Conservation (phyloP, 2,888 invertebrate genomes). For the Carterocephalus palaemon region DNA sequence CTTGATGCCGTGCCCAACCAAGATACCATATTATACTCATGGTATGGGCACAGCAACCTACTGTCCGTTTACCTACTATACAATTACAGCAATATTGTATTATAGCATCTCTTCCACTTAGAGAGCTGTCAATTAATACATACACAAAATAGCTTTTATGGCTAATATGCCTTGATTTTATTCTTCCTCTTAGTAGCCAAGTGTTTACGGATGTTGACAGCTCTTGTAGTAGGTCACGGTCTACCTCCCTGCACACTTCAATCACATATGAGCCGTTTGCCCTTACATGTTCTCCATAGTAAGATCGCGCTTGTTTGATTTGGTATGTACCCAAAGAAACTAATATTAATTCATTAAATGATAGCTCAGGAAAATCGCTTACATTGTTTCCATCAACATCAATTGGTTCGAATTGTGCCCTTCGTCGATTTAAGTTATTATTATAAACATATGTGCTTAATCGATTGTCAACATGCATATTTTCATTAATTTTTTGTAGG, state of each 20-base stretch:
- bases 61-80: slow-evolving; percentile 26
- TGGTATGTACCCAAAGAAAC: slow-evolving; percentile 25
- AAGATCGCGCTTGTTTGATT: slow-evolving; percentile 27
- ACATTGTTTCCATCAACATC: neutral
- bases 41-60: slow-evolving; percentile 30
- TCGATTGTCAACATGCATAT: slow-evolving; percentile 18
- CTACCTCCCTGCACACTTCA: slow-evolving; percentile 25
- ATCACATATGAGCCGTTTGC: slow-evolving; percentile 25
- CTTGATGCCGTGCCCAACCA: slow-evolving; percentile 27
- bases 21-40: slow-evolving; percentile 31
- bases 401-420: no score
- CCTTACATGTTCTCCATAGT: slow-evolving; percentile 30
- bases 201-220: slow-evolving; percentile 10
- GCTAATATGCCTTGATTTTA: slow-evolving; percentile 27
- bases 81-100: slow-evolving; percentile 30
- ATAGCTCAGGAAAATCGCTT: neutral
- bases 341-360: slow-evolving; percentile 14
- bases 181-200: slow-evolving; percentile 25
- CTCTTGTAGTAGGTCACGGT: slow-evolving; percentile 11
- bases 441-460: slow-evolving; percentile 20
- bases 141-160: slow-evolving; percentile 28
- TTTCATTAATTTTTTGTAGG: slow-evolving; percentile 12
- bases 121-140: slow-evolving; percentile 18
- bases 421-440: no score
- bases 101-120: slow-evolving; percentile 22